A percentile compares a stretch with the other conserved stretches of the same genome.
phyloP scores from a whole-genome alignment of 2,888 invertebrate species.

The Automeris io region DNA sequence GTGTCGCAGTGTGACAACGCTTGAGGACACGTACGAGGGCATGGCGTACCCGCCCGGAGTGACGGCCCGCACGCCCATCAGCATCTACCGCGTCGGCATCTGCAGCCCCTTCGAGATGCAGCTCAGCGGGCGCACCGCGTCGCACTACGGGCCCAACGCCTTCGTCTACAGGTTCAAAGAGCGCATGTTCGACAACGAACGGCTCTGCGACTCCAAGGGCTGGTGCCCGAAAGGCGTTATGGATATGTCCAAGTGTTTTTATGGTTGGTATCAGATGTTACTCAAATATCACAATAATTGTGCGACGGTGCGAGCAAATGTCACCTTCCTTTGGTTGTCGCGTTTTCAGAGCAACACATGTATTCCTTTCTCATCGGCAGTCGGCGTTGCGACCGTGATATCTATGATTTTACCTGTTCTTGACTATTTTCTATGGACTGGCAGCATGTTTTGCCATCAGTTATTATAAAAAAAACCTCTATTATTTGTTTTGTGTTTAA shows the following conservation, averaged over 20 bases:
- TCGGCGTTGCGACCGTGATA: no score
- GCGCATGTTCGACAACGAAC: constrained; percentile 76
- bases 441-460: no score
- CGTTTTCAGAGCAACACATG: no score
- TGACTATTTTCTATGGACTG: no score
- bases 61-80: constrained; percentile 65
- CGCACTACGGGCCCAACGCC: constrained; percentile 73
- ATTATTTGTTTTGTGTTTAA: no score
- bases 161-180: constrained; percentile 78
- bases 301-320: no score
- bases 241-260: constrained; percentile 82
- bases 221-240: constrained; percentile 69
- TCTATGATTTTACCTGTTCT: no score
- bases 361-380: no score
- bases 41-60: constrained; percentile 81
- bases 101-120: constrained; percentile 79
- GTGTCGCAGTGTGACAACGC: no score
- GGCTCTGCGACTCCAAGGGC: constrained; percentile 57
- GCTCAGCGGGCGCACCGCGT: constrained; percentile 24
- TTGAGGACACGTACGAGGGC: constrained; percentile 87
- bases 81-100: constrained; percentile 84
- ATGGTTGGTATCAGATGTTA: constrained; percentile 64
- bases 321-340: no score
- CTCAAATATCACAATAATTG: neutral
- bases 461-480: no score